Evolutionary conservation across 2,113 vertebrate species (phyloP), one percentile per base, ranked within the genome.

Genomic region (Ranitomeya imitator): DNA sequence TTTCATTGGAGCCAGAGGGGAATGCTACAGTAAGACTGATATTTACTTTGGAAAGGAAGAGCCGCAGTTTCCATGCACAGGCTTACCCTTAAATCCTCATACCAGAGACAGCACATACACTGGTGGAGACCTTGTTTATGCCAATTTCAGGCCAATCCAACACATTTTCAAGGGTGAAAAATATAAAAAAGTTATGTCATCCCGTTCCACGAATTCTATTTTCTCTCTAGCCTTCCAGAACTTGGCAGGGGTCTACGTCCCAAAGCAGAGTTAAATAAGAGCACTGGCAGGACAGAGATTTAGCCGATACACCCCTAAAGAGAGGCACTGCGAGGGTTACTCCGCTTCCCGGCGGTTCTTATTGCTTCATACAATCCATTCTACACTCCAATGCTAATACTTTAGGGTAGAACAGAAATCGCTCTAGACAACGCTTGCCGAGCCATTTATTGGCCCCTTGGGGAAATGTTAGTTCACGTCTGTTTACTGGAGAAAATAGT

Each of bases 1-100:
- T 86, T 73, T 86, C 83, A 89, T 81, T 79, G 51, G 71, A 65
- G 78, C 87, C 80, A 84, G 37, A 84, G 45, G 60, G 71, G 86
- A 81, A 84, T 80, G 88, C 85, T 88, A 88, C 81, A 76, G 87
- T 88, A 88, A 65, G 69, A 55, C 71, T 86, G 83, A 31, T 85
- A 74, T 86, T 89, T 85, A 81, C 54, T 83, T 86, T 90, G 85
- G 86, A 88, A 83, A 37, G 23, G 16, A 80, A 45, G 55, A 37
- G 23, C 37, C 79, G 60, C 82, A 79, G 63, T 89, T 85, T 89
- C 87, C 88, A 89, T 89, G 51, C 59, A 76, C 13, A 55, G 31
- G 52, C 78, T 86, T 86, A 85, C 88, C 78, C 83, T 73, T 67
- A 73, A 89, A 89, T 31, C 54, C 59, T 65, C n/a, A 77, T 63